A percentile compares a stretch with the other conserved stretches of the same genome.
phyloP scores from a whole-genome alignment of 2,797 vertebrate species.

The Sus cebifrons region DNA sequence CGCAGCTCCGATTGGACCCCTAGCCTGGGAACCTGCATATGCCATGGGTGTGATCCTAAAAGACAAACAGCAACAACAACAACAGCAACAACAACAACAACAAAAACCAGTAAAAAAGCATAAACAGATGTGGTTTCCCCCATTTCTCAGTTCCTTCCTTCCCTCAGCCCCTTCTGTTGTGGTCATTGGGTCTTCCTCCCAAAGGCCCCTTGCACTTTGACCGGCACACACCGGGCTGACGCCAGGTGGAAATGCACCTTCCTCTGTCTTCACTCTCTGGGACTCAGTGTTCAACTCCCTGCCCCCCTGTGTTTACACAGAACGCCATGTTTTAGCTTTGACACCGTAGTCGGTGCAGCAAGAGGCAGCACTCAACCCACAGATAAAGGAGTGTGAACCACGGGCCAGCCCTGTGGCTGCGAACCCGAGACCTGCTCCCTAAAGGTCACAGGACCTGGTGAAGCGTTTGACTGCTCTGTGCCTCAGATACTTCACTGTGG shows the following conservation, averaged over 20 bases:
- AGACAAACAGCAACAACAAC: too few species aligned
- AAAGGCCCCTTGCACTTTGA: not conserved
- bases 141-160: not conserved
- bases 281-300: not conserved
- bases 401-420: not conserved
- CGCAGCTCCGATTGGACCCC: too few species aligned
- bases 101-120: too few species aligned
- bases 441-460: not conserved
- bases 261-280: not conserved
- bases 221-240: not conserved
- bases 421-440: not conserved
- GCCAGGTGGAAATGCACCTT: too few species aligned
- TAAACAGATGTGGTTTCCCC: too few species aligned
- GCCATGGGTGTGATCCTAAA: too few species aligned
- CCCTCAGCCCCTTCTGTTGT: accelerated
- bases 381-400: not conserved
- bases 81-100: too few species aligned
- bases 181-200: not conserved
- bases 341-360: not conserved
- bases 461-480: not conserved
- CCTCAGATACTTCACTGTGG: not conserved
- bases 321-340: accelerated
- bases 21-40: too few species aligned
- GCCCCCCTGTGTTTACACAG: not conserved
- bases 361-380: not conserved